Evolutionary conservation across 2,888 invertebrate genomes (phyloP), one percentile per base, ranked within the genome.

Genomic region (Mesorhabditis belari): DNA sequence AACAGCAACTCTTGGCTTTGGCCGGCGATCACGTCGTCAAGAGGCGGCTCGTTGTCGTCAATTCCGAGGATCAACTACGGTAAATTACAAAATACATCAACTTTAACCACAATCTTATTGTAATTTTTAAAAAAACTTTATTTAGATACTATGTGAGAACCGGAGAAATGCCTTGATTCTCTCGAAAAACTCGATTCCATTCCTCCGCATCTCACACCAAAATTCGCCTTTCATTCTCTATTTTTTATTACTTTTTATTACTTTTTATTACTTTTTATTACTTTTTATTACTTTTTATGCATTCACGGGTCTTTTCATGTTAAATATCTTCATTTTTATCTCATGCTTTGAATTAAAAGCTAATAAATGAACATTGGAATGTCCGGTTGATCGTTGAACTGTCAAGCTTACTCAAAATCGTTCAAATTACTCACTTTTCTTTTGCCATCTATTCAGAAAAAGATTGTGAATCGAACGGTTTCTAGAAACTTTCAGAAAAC

Each of bases 21-120:
- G 76, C 73, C 27, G 80, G 80, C 5, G 80, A 81, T 55, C 76
- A 77, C 63, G 67, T 80, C 17, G 79, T 80, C 44, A 70, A 72
- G 51, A 70, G 73, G 57, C 69, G 75, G 49, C 67, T 80, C 25
- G 71, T 80, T 26, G 80, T 80, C 24, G 74, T 81, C 49, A 81
- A 80, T 67, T 71, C 77, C 19, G 77, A 80, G 63, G 79, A 77
- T 35, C 79, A 80, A 57, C 64, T 80, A 35, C 44, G 44, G 44
- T 35, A 35, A 2, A n/a, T n/a, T n/a, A n/a, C n/a, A n/a, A n/a
- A n/a, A 1, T 35, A 17, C 44, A n/a, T n/a, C 44, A 35, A 35
- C n/a, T n/a, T 35, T 35, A 35, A 17, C 44, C 12, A 9, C 44
- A 35, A 35, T 35, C 44, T 35, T 35, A 35, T 1, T 1, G 44